A percentile compares a stretch with the other conserved stretches of the same genome.
These are phyloP conservation scores for Aradus depressus DNA, from an alignment of 2,888 invertebrate genomes.

Conservation along the genomic window DNA sequence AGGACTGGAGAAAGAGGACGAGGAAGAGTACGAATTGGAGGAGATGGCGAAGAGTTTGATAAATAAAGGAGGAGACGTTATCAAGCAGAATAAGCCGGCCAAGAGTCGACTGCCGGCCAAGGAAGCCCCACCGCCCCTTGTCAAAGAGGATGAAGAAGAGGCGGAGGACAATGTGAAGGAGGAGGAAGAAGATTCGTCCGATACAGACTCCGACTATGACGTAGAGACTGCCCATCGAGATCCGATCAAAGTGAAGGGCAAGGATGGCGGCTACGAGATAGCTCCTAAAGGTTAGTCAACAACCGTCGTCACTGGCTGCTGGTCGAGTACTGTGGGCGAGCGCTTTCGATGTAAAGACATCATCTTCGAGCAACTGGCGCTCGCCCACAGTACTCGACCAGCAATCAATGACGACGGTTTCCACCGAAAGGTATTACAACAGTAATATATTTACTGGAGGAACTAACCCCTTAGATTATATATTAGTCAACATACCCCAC, in stretches of 20 bases:
- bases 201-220: constrained; percentile 39
- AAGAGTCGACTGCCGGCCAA: constrained; percentile 34
- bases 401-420: no score
- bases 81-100: constrained; percentile 35
- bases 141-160: constrained; percentile 12
- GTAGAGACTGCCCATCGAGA: constrained; percentile 35
- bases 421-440: no score
- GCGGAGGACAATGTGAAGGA: constrained; percentile 39
- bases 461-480: no score
- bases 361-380: no score
- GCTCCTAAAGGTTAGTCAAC: constrained; percentile 43
- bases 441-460: no score
- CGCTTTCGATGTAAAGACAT: no score
- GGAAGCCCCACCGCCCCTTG: constrained; percentile 1
- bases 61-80: constrained; percentile 52
- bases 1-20: constrained; percentile 66
- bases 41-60: constrained; percentile 59
- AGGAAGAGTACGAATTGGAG: constrained; percentile 79
- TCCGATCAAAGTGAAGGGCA: constrained; percentile 27
- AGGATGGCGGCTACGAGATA: constrained; percentile 52
- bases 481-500: no score
- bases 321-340: no score
- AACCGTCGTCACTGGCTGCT: not conserved
- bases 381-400: no score
- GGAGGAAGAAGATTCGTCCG: constrained; percentile 41